These are phyloP conservation scores for Meiosimyza decipiens DNA, from an alignment of 2,888 invertebrate species.

Conservation along the genomic window DNA sequence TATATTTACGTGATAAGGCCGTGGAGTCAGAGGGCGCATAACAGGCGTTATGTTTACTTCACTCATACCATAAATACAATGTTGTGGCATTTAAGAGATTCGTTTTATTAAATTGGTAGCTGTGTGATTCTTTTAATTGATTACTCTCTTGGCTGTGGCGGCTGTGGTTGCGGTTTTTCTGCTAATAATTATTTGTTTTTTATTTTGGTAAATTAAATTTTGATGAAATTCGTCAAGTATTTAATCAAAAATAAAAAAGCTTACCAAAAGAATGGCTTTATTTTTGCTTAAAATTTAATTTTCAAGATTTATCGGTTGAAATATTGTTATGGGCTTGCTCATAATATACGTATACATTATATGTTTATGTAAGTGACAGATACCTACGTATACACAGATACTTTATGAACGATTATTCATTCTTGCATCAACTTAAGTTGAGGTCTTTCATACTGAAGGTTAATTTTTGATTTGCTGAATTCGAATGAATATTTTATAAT, in stretches of 20 bases:
- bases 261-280: background rate
- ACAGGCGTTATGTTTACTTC: too few relatives aligned
- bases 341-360: too few relatives aligned
- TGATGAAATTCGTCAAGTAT: constrained; percentile 25
- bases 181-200: background rate
- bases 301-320: too few relatives aligned
- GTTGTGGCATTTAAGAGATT: constrained; percentile 15
- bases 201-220: constrained; percentile 15
- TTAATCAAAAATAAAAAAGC: background rate
- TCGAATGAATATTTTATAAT: constrained; percentile 8
- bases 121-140: constrained; percentile 8
- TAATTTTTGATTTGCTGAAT: background rate
- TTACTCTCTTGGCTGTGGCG: background rate
- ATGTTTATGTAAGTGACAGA: too few relatives aligned
- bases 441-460: too few relatives aligned
- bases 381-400: too few relatives aligned
- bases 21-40: too few relatives aligned
- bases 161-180: constrained; percentile 15
- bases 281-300: background rate
- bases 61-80: background rate
- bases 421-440: too few relatives aligned
- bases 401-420: too few relatives aligned
- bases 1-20: too few relatives aligned
- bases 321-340: too few relatives aligned
- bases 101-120: constrained; percentile 17